These are phyloP conservation scores for Listrodromus nycthemerus DNA, from an alignment of 2,888 invertebrate genomes.

Conservation along the genomic window DNA sequence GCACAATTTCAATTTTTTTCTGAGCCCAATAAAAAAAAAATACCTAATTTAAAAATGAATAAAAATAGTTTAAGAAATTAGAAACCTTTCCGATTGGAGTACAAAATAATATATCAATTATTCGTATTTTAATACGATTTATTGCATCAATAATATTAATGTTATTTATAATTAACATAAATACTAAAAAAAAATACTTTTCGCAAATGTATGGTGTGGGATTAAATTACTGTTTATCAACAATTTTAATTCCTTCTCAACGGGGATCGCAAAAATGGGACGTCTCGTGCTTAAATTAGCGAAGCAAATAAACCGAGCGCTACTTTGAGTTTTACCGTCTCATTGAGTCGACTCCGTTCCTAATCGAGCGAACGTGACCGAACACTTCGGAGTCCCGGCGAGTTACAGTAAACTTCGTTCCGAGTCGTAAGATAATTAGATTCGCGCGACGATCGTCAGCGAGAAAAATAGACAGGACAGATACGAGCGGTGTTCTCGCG, in stretches of 20 bases:
- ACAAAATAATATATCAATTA: not conserved
- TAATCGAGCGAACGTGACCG: slow-evolving; percentile 24
- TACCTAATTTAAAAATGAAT: no score
- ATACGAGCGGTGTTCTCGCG: slow-evolving; percentile 14
- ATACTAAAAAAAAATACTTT: not conserved
- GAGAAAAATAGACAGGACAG: slow-evolving; percentile 14
- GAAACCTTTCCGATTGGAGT: not conserved
- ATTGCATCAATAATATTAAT: no score
- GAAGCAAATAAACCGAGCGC: not conserved
- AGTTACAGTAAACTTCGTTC: slow-evolving; percentile 17
- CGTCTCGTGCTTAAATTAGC: not conserved
- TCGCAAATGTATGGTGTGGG: not conserved
- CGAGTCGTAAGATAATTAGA: slow-evolving; percentile 2
- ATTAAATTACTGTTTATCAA: not conserved
- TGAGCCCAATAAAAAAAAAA: no score
- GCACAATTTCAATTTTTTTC: not conserved
- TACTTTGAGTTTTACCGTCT: not conserved
- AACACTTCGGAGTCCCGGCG: not conserved
- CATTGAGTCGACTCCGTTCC: not conserved
- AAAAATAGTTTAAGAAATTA: not conserved
- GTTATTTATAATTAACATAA: no score
- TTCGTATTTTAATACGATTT: no score
- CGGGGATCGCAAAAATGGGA: not conserved
- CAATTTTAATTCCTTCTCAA: not conserved
- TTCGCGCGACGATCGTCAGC: not conserved